A percentile compares a stretch with the other conserved stretches of the same genome.
phyloP scores from a whole-genome alignment of 1,140 invertebrate species.

The Caenorhabditis brenneri region DNA sequence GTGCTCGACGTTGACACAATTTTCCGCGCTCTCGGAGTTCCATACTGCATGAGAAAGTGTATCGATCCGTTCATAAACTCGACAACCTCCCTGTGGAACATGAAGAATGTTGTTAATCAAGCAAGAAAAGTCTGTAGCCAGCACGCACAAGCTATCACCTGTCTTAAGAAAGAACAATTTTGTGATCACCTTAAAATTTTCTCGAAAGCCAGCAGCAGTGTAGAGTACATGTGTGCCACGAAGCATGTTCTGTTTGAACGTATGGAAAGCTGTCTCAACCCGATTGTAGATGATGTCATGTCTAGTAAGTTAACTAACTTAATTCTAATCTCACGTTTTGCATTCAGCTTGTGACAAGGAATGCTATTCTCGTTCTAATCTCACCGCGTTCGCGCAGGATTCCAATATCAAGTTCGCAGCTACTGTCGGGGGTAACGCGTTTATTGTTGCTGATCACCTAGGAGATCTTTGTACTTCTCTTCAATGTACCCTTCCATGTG shows the following conservation, averaged over 20 bases:
- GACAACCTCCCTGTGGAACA: slow-evolving; percentile 10
- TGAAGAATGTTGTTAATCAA: slow-evolving; percentile 25
- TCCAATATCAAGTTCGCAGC: slow-evolving; percentile 20
- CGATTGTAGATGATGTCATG: slow-evolving; percentile 15
- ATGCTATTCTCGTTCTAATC: slow-evolving; percentile 18
- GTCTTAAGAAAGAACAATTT: slow-evolving; percentile 1
- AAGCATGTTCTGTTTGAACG: slow-evolving; percentile 21
- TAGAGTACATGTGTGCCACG: slow-evolving; percentile 29
- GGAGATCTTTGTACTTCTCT: slow-evolving; percentile 31
- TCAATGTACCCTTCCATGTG: slow-evolving; percentile 16
- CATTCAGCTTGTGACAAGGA: slow-evolving; percentile 21
- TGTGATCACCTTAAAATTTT: slow-evolving; percentile 25
- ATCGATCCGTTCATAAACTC: slow-evolving; percentile 41
- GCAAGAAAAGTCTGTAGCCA: not conserved
- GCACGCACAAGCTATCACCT: slow-evolving; percentile 9
- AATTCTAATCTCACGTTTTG: not conserved
- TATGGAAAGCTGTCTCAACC: not conserved
- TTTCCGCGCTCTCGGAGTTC: slow-evolving; percentile 38
- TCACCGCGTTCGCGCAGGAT: not conserved
- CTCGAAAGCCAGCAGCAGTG: slow-evolving; percentile 11
- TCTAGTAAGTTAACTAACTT: not conserved
- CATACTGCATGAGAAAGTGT: slow-evolving; percentile 31
- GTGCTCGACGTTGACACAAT: slow-evolving; percentile 34
- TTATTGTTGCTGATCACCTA: slow-evolving; percentile 40
- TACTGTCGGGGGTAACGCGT: slow-evolving; percentile 2